These are phyloP conservation scores for Tenualosa thibaudeaui DNA, from an alignment of 2,797 vertebrate genomes.

Conservation along the genomic window DNA sequence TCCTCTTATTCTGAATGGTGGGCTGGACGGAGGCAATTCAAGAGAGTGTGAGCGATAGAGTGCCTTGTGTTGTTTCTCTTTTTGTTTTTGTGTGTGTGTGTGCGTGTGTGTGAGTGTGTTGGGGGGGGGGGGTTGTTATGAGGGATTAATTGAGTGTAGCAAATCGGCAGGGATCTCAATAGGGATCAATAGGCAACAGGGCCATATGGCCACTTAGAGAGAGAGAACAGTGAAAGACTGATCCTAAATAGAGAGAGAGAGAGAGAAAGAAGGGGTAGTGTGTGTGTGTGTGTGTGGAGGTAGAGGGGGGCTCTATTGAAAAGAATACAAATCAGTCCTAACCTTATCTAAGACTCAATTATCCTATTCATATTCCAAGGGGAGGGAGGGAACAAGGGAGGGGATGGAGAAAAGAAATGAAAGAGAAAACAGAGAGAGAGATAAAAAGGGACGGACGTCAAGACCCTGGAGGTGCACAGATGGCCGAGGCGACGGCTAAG, in stretches of 20 bases:
- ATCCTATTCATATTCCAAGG: conserved; percentile 55
- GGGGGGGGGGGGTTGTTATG: conserved; percentile 58
- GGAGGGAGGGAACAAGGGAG: conserved; percentile 26
- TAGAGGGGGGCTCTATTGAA: conserved; percentile 52
- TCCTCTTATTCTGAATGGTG: conserved; percentile 29
- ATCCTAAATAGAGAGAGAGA: background rate
- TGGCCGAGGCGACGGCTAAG: conserved; percentile 22
- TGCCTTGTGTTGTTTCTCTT: background rate
- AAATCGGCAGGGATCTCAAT: conserved; percentile 56
- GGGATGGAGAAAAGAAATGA: background rate
- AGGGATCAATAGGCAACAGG: conserved; percentile 49
- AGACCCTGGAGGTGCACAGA: conserved; percentile 29
- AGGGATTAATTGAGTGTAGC: conserved; percentile 70
- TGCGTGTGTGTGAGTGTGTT: conserved; percentile 21
- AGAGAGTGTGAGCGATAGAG: background rate
- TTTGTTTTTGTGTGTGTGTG: background rate
- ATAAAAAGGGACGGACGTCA: background rate
- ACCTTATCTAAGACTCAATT: conserved; percentile 60
- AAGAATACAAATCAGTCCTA: conserved; percentile 62
- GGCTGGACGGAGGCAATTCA: background rate
- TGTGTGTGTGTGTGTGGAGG: conserved; percentile 33
- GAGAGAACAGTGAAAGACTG: background rate
- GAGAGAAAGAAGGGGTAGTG: conserved; percentile 42
- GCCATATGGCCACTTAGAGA: conserved; percentile 61
- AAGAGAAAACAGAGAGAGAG: background rate